A percentile compares a stretch with the other conserved stretches of the same genome.
phyloP scores from a whole-genome alignment of 1,140 invertebrate genomes.

The Delia radicum region DNA sequence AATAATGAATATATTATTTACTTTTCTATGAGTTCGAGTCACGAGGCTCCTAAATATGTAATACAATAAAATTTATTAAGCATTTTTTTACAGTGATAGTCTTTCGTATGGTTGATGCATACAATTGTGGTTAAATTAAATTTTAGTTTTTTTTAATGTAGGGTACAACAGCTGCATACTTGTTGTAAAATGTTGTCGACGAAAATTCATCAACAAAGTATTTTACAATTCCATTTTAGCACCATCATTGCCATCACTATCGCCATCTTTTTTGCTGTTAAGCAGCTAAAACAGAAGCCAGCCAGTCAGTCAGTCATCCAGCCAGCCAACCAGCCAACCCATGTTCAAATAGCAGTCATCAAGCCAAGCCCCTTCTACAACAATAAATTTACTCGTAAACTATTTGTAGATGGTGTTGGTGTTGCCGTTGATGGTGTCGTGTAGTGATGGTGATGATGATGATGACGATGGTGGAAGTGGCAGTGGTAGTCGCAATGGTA shows the following conservation, averaged over 20 bases:
- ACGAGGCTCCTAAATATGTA: no score
- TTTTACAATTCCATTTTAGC: neutral
- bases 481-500: neutral
- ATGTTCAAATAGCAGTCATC: conserved; percentile 3
- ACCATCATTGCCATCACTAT: neutral
- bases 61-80: no score
- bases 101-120: no score
- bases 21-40: no score
- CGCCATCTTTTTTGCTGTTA: neutral
- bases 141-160: no score
- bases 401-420: neutral
- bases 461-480: neutral
- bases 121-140: no score
- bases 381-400: conserved; percentile 16
- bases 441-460: neutral
- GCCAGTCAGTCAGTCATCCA: neutral
- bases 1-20: no score
- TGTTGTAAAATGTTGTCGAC: neutral
- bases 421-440: neutral
- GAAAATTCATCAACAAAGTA: neutral
- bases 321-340: neutral
- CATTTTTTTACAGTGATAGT: no score
- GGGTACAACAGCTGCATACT: neutral
- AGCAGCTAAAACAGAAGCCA: no score
- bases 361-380: conserved; percentile 15